Conservation (phyloP, 2,113 vertebrate genomes). For the Polypterus senegalus region DNA sequence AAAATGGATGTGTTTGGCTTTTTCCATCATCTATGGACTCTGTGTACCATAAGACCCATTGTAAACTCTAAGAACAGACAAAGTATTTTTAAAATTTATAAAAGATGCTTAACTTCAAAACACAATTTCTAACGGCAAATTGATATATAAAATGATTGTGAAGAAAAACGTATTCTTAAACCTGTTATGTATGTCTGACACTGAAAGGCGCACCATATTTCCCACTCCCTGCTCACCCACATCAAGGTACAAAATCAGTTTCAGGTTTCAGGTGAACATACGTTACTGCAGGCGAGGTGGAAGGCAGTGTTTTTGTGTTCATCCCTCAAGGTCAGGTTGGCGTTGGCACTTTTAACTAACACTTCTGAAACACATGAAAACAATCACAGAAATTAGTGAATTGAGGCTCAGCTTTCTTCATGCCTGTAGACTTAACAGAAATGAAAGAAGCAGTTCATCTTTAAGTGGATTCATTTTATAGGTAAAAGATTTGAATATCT, state of each 20-base stretch:
- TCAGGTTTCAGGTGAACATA: constrained; percentile 41
- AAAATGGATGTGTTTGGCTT: no score
- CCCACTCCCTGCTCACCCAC: background rate
- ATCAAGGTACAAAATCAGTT: background rate
- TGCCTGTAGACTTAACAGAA: no score
- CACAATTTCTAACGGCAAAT: no score
- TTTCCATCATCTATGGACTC: background rate
- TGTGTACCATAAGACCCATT: background rate
- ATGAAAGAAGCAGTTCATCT: no score
- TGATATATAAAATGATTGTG: no score
- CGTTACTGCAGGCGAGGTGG: constrained; percentile 83
- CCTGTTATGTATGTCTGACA: background rate
- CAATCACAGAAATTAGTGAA: background rate
- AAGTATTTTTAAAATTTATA: no score
- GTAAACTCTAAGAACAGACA: background rate
- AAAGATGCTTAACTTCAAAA: no score
- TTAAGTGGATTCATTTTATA: no score
- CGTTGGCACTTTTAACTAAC: constrained; percentile 62
- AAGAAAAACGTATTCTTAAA: background rate
- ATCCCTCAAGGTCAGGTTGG: constrained; percentile 66
- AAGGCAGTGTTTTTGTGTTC: constrained; percentile 75
- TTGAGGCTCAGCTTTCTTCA: no score
- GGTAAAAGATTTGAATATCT: no score
- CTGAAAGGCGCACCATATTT: background rate
- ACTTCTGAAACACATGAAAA: constrained; percentile 49